Conservation (phyloP, 2,113 vertebrate species). For the Xiphophorus hellerii region DNA sequence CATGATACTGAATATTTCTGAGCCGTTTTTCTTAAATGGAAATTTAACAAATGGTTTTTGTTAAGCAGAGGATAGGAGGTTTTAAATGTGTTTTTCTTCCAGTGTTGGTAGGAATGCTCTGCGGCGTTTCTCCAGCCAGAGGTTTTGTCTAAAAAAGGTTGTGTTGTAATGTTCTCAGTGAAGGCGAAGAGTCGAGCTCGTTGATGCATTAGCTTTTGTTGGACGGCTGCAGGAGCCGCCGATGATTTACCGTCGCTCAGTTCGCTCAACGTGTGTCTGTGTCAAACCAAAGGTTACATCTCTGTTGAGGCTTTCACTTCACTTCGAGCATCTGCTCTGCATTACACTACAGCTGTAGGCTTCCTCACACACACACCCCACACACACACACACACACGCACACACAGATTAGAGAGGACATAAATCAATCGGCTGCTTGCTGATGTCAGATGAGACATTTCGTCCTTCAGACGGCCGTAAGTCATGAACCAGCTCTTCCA, state of each 20-base stretch:
- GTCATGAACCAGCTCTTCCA: conserved; percentile 22
- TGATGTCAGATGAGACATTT: conserved; percentile 82
- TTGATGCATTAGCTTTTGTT: conserved; percentile 24
- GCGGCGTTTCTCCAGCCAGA: conserved; percentile 10
- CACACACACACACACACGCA: conserved; percentile 73
- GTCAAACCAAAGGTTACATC: conserved; percentile 32
- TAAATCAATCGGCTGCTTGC: conserved; percentile 80
- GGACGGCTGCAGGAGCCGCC: conserved; percentile 17
- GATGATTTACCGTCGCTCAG: conserved; percentile 36
- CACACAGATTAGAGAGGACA: conserved; percentile 76
- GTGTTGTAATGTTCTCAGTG: conserved; percentile 4
- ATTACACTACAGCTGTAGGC: conserved; percentile 86
- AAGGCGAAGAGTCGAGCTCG: conserved; percentile 32
- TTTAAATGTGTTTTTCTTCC: conserved; percentile 21
- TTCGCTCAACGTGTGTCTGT: conserved; percentile 15
- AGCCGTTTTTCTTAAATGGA: too few species aligned
- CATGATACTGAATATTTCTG: neutral
- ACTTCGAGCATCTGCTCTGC: conserved; percentile 81
- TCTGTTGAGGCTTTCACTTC: conserved; percentile 47
- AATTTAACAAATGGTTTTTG: too few species aligned
- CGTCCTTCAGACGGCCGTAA: conserved; percentile 69
- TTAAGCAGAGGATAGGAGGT: conserved; percentile 1
- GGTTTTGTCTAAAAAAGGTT: conserved; percentile 31
- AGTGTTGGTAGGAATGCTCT: conserved; percentile 36
- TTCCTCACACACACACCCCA: conserved; percentile 72